These are phyloP conservation scores for Poeciliopsis paucimaculata DNA, from an alignment of 2,797 vertebrate genomes.

Conservation along the genomic window DNA sequence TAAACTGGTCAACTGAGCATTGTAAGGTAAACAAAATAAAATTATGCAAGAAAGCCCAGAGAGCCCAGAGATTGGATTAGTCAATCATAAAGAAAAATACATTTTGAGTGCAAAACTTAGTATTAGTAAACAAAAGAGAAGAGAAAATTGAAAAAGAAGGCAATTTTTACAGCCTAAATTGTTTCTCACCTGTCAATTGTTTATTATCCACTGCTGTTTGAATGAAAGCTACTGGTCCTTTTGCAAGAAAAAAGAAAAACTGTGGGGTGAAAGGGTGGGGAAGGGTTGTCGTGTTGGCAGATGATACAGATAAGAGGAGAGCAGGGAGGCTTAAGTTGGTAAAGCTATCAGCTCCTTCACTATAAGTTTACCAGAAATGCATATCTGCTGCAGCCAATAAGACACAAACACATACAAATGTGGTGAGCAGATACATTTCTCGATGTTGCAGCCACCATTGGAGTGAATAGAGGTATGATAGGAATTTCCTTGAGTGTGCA, in stretches of 20 bases:
- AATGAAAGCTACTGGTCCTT: constrained; percentile 55
- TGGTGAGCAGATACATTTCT: constrained; percentile 10
- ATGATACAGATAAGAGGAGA: constrained; percentile 27
- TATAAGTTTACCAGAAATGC: constrained; percentile 78
- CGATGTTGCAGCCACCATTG: constrained; percentile 8
- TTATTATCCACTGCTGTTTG: constrained; percentile 62
- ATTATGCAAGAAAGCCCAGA: constrained; percentile 16
- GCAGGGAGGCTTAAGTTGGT: constrained; percentile 40
- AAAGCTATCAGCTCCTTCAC: constrained; percentile 51
- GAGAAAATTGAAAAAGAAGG: constrained; percentile 17
- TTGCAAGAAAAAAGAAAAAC: constrained; percentile 29
- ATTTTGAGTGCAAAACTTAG: not conserved
- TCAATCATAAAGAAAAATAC: constrained; percentile 1
- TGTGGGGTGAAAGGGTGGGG: constrained; percentile 32
- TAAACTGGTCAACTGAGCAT: constrained; percentile 19
- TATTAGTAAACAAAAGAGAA: not conserved
- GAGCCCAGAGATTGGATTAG: constrained; percentile 12
- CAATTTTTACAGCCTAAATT: constrained; percentile 23
- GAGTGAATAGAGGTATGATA: constrained; percentile 7
- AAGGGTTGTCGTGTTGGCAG: constrained; percentile 52
- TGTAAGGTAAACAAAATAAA: constrained; percentile 17
- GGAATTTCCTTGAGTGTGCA: constrained; percentile 40
- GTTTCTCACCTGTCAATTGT: constrained; percentile 67
- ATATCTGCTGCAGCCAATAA: constrained; percentile 38
- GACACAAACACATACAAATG: not conserved